Evolutionary conservation across 2,113 vertebrate genomes (phyloP).

Genomic region (Oncorhynchus kisutch): DNA sequence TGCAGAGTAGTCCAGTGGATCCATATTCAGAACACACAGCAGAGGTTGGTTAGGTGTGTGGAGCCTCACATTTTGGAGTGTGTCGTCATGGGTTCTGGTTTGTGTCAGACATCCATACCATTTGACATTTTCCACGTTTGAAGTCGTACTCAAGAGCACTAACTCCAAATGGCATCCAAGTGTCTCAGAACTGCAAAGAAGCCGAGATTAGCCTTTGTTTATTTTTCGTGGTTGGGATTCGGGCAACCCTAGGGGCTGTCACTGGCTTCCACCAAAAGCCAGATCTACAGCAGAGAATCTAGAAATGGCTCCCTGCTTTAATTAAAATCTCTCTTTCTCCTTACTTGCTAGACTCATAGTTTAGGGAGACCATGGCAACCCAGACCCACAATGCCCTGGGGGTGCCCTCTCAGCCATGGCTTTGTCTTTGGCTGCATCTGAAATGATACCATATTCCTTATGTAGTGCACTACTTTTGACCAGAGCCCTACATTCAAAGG

Average conservation of each 20-base stretch:
- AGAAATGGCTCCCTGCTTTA: no score
- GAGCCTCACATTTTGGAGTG: slow-evolving; percentile 46
- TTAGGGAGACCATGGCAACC: slow-evolving; percentile 22
- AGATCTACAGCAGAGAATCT: no score
- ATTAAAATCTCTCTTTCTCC: neutral
- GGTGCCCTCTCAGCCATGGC: neutral
- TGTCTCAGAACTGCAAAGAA: no score
- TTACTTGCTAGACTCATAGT: slow-evolving; percentile 17
- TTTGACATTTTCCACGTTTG: neutral
- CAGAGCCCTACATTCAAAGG: no score
- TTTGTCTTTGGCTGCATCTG: neutral
- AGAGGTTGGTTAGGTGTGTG: slow-evolving; percentile 51
- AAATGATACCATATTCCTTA: no score
- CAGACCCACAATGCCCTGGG: slow-evolving; percentile 12
- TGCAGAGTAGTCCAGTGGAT: slow-evolving; percentile 47
- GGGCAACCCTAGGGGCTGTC: no score
- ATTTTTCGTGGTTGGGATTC: no score
- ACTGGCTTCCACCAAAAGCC: no score
- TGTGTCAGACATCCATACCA: slow-evolving; percentile 5
- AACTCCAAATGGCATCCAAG: no score
- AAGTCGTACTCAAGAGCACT: no score
- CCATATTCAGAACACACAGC: slow-evolving; percentile 31
- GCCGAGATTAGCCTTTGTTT: no score
- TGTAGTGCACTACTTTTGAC: no score
- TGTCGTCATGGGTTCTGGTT: slow-evolving; percentile 40